Base-by-base conservation (phyloP, 2,888 invertebrate species). In the Thymelicus sylvestris region DNA sequence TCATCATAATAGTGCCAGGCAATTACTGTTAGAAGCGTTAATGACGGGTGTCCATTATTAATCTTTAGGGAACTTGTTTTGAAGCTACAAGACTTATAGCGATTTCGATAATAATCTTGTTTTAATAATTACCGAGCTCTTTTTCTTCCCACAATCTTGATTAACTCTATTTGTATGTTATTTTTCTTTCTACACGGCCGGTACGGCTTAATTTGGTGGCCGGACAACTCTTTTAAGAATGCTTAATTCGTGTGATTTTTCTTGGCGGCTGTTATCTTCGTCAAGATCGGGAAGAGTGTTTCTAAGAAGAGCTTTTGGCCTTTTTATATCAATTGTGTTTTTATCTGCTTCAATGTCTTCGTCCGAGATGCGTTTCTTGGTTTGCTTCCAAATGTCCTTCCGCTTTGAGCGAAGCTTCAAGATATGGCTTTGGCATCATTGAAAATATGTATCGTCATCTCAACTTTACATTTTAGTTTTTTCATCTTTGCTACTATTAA, bases 61-160 rank as follows among this genome's bases (percentile, higher is more conserved):
- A 91, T 91, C 89, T 87, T 84, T 84, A 81, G 79, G 82, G 82
- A 91, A 92, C 91, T 87, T 87, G 92, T 92, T 92, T 90, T 87
- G 85, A 85, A 81, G 81, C 80, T 82, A 84, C 87, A 87, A 89
- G 89, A 89, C 89, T 89, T 90, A 88, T 85, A 89, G 87, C 84
- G 83, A 89, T 91, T 91, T 86, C 82, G 93, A 93, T 93, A 92
- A 89, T 90, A 89, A 93, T 93, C 93, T 92, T 89, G 89, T 92
- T 90, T 86, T 89, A 88, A 92, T 93, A 92, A 92, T 93, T 90
- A 92, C 91, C 85, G 82, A 86, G 82, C 89, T 88, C 89, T 92
- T 89, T 86, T 83, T 88, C 87, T 88, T 89, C 86, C 83, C 86
- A 88, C 88, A 88, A 92, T 91, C 92, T 91, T 90, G 91, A 92